Evolutionary conservation across 2,113 vertebrate genomes (phyloP), one percentile per base, ranked within the genome.

Genomic region (Agapornis roseicollis): DNA sequence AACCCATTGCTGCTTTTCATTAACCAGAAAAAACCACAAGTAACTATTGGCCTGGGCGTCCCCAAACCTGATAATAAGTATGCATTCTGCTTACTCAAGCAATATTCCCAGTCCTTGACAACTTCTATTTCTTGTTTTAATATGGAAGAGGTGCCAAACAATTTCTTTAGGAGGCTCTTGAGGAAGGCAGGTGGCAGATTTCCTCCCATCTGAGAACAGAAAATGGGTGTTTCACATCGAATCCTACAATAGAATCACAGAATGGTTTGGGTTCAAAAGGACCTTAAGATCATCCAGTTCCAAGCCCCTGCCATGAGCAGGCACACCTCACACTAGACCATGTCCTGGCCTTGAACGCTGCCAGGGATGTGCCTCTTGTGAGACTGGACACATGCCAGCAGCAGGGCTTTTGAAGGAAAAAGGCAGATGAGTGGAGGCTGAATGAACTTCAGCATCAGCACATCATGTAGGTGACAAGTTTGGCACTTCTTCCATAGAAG

Each of bases 1-100:
- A 94, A 89, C 23, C 61, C 81, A 61, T 87, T 64, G n/a, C 52
- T 49, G 74, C 70, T n/a, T 90, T 89, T 81, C 91, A 94, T 69
- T 77, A 85, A 94, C 61, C 78, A 84, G 69, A 82, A 68, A 70
- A 90, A 91, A 28, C 7, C 0, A 1, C 60, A 80, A 42, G 69
- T 82, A 53, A 76, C 70, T 87, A n/a, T 13, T 95, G 86, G 80
- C 86, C 86, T 81, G 93, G 94, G 89, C 8, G 25, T 71, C 47
- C 4, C 65, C 23, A 74, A 41, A 47, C 47, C 83, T 60, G 35
- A 24, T 74, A 93, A 88, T 78, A 63, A 90, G 56, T 23, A 87
- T 61, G 33, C 73, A 10, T 50, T 89, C 91, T 90, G 83, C 77
- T 92, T 68, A 13, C 65, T 71, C 1, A 7, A 89, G 94, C 85